Conservation (phyloP, 1,140 invertebrate genomes). For the Eriocheir sinensis region DNA sequence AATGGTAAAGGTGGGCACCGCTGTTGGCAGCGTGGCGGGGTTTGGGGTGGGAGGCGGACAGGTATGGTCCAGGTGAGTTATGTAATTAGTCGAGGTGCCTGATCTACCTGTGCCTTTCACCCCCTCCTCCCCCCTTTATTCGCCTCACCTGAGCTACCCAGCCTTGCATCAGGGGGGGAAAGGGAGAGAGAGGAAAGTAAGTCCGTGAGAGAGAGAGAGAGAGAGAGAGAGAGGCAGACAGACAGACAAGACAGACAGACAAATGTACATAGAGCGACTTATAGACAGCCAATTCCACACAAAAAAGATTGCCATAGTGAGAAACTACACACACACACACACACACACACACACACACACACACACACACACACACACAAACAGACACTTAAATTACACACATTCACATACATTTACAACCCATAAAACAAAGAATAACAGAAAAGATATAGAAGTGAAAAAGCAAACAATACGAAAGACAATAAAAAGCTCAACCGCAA, state of each 20-base stretch:
- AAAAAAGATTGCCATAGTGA: no score
- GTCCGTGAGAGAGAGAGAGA: not conserved
- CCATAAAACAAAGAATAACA: no score
- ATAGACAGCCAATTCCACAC: not conserved
- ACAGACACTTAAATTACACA: no score
- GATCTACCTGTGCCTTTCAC: not conserved
- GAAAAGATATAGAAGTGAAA: no score
- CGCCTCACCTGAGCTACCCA: not conserved
- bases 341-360: no score
- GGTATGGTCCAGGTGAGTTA: slow-evolving; percentile 2
- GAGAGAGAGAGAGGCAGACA: not conserved
- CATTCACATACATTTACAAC: no score
- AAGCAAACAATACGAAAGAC: no score
- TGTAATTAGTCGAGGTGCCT: not conserved
- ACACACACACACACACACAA: no score
- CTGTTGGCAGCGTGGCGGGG: not conserved
- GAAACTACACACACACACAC: no score
- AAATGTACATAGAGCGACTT: not conserved
- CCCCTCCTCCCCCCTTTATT: not conserved
- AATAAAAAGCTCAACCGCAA: no score
- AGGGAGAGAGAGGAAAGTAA: not conserved
- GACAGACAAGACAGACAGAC: not conserved
- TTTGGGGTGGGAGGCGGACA: not conserved
- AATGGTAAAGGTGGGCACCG: not conserved
- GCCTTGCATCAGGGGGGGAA: not conserved